Base-by-base conservation (phyloP, 2,797 vertebrate genomes). In the Sardinella longiceps region DNA sequence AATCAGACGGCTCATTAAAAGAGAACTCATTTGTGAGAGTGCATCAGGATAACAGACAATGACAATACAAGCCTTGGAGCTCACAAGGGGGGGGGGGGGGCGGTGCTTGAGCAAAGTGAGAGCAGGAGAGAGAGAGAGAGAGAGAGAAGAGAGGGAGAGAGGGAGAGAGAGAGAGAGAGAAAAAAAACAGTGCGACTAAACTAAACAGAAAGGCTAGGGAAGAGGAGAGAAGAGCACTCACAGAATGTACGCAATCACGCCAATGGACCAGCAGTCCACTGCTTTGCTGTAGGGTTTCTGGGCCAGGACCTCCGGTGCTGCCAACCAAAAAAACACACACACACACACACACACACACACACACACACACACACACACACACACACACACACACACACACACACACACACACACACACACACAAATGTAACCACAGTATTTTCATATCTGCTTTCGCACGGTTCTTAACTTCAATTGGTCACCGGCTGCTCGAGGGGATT, bases 231-330 rank as follows among this genome's bases (percentile, higher is more conserved):
- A 6, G 48, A 11, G 33, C 84, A 96, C 97, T 90, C 90, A 99
- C 98, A 99, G 95, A 88, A 99, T 99, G 85, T 99, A 99, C 6
- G 98, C 92, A 0, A 99, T 99, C 92, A 99, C 98, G 4, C 98
- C 98, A 0, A 99, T 99, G 45, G 98, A 99, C 98, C 98, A 99
- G 94, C 98, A 99, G 92, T 99, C 98, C 91, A 99, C 98, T 0
- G 98, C 98, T 91, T 99, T 99, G 92, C 98, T 99, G 91, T 99
- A 99, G 39, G 98, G 98, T 90, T 98, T 99, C 95, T 99, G 98
- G 1, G 98, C 98, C 94, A 99, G 91, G 81, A 99, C 98, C 84
- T 99, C 98, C 0, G 98, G 98, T 82, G 98, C 98, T 99, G 90
- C 74, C 87, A 87, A 82, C 86, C 74, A 60, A 23, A 60, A 23